Evolutionary conservation across 1,140 invertebrate species (phyloP).

Genomic region (Ladona fulva): DNA sequence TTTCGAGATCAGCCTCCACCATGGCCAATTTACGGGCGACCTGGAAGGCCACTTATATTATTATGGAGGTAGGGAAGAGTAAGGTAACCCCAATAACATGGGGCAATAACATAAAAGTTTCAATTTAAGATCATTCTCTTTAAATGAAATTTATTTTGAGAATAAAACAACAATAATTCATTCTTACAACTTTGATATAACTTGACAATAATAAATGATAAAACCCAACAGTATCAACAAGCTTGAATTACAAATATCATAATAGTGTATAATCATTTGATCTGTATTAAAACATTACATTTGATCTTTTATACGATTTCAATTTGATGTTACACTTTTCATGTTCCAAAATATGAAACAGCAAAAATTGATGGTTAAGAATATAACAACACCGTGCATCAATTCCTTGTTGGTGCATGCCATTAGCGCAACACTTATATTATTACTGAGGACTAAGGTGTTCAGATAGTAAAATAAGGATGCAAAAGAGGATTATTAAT

Average conservation of each 20-base stretch:
- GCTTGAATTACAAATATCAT: neutral
- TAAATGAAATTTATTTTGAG: neutral
- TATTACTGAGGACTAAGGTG: neutral
- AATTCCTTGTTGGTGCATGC: neutral
- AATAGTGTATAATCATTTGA: neutral
- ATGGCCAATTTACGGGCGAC: constrained; percentile 99
- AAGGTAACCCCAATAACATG: neutral
- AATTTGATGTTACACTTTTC: too few species aligned
- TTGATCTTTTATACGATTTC: too few species aligned
- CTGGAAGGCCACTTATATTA: constrained; percentile 46
- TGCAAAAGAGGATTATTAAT: too few species aligned
- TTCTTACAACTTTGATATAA: neutral
- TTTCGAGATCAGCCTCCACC: constrained; percentile 99
- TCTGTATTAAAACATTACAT: too few species aligned
- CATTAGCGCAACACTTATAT: neutral
- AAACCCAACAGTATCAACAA: neutral
- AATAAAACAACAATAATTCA: constrained; percentile 4
- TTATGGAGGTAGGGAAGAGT: neutral
- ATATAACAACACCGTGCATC: neutral
- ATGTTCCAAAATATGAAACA: too few species aligned
- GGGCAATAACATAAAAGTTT: neutral
- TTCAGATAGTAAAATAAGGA: neutral
- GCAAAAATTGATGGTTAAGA: too few species aligned
- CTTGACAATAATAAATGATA: constrained; percentile 1
- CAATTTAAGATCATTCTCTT: neutral